phyloP scores from a whole-genome alignment of 2,888 invertebrate species.

The Leptodirus hochenwartii region DNA sequence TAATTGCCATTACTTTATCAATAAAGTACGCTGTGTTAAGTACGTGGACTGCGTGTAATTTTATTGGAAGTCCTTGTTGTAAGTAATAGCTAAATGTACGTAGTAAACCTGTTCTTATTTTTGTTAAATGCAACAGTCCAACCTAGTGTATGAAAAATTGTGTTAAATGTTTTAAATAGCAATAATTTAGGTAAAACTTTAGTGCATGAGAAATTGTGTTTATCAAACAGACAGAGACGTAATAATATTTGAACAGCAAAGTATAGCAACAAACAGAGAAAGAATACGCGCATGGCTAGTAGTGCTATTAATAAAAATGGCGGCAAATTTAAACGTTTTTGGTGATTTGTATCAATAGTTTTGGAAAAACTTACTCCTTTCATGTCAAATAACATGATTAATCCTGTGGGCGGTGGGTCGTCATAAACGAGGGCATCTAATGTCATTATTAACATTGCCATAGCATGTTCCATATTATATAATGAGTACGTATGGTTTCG shows the following conservation, averaged over 20 bases:
- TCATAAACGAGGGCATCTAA: slow-evolving; percentile 33
- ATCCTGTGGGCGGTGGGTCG: slow-evolving; percentile 41
- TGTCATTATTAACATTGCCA: slow-evolving; percentile 29
- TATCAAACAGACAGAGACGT: neutral
- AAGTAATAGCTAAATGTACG: slow-evolving; percentile 46
- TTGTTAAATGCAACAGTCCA: slow-evolving; percentile 18
- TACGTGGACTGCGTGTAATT: slow-evolving; percentile 45
- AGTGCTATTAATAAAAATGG: neutral
- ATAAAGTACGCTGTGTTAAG: slow-evolving; percentile 35
- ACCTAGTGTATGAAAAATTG: slow-evolving; percentile 11
- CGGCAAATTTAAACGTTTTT: too few species aligned
- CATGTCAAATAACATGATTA: slow-evolving; percentile 51
- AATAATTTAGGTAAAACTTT: too few species aligned
- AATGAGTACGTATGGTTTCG: slow-evolving; percentile 35
- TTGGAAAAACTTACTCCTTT: slow-evolving; percentile 38
- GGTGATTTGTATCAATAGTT: too few species aligned
- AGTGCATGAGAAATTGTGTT: too few species aligned
- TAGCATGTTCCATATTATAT: slow-evolving; percentile 38
- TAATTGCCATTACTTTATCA: slow-evolving; percentile 28
- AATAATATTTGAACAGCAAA: too few species aligned
- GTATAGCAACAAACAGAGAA: too few species aligned
- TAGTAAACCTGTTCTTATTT: slow-evolving; percentile 22
- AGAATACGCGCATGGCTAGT: slow-evolving; percentile 1
- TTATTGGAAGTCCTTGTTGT: slow-evolving; percentile 48
- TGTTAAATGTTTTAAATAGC: slow-evolving; percentile 1